Evolutionary conservation across 2,113 vertebrate species (phyloP), one percentile per base, ranked within the genome.

Genomic region (Phodopus roborovskii): DNA sequence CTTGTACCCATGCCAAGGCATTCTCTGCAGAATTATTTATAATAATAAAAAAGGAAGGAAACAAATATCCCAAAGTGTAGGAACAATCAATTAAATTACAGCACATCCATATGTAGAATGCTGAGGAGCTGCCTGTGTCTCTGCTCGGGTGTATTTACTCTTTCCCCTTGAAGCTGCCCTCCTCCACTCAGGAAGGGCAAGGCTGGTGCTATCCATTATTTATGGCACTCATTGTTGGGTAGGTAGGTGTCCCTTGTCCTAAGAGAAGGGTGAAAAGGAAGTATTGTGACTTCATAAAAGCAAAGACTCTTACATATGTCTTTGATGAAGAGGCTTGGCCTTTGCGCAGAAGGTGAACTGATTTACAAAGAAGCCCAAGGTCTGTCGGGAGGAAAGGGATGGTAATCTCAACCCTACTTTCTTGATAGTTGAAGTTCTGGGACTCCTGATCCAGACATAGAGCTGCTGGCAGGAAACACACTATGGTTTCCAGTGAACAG

Each of bases 11-110:
- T 90, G 93, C 93, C 95, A 96, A 97, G 93, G 50, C 75, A 94
- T 45, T 96, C 83, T 81, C 11, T 78, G 78, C 56, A 94, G 93
- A 96, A 96, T 95, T 96, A 93, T 94, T 96, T 97, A 97, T 95
- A 97, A 96, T 94, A 98, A 97, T 92, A 88, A 92, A 96, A 97
- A 96, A 92, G 87, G 83, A 81, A 39, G 88, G 75, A 92, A 96
- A 96, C 79, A 94, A 96, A 95, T 82, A 87, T 26, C 45, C 48
- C 17, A 88, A 96, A 96, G 83, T 88, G 28, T 53, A 96, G 48
- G 68, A 88, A 92, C 1, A 0, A 90, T 48, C 90, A 87, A 95
- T 96, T 96, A 88, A 88, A 94, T 95, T 91, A 97, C 1, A 85
- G 73, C 50, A 13, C 62, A 94, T 92, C 93, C 89, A 88, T 91